These are phyloP conservation scores for Mastigias papua DNA, from an alignment of 30 jellyfish, hydroid and myxozoan genomes.

Conservation along the genomic window DNA sequence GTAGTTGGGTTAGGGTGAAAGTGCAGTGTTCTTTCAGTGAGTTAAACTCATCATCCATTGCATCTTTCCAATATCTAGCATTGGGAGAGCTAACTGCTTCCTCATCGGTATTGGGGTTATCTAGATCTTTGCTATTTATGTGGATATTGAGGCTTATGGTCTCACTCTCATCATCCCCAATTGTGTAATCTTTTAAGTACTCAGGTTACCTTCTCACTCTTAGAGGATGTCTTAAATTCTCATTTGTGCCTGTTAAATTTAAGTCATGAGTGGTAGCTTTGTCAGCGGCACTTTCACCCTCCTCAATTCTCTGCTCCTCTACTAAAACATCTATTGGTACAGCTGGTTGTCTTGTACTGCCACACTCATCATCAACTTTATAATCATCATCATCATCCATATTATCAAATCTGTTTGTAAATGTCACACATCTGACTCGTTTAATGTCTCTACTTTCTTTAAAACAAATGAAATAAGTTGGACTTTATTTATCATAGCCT, in stretches of 20 bases:
- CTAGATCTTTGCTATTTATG: background rate
- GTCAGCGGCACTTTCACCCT: too few species aligned
- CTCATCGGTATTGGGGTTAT: conserved; percentile 6
- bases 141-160: background rate
- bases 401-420: conserved; percentile 47
- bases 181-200: background rate
- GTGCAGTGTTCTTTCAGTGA: conserved; percentile 62
- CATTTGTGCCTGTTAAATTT: background rate
- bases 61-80: conserved; percentile 64
- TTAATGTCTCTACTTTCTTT: conserved; percentile 54
- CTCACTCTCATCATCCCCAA: background rate
- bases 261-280: too few species aligned
- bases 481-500: conserved; percentile 71
- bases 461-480: conserved; percentile 53
- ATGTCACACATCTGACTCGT: conserved; percentile 55
- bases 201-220: background rate
- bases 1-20: conserved; percentile 50
- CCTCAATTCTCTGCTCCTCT: background rate
- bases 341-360: conserved; percentile 5
- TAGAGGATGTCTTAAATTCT: background rate
- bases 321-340: conserved; percentile 8
- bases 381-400: background rate
- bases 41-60: conserved; percentile 73
- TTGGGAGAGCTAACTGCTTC: conserved; percentile 55
- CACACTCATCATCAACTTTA: background rate